These are phyloP conservation scores for Drosophila serrata DNA, from an alignment of 1,140 invertebrate species.

Conservation along the genomic window DNA sequence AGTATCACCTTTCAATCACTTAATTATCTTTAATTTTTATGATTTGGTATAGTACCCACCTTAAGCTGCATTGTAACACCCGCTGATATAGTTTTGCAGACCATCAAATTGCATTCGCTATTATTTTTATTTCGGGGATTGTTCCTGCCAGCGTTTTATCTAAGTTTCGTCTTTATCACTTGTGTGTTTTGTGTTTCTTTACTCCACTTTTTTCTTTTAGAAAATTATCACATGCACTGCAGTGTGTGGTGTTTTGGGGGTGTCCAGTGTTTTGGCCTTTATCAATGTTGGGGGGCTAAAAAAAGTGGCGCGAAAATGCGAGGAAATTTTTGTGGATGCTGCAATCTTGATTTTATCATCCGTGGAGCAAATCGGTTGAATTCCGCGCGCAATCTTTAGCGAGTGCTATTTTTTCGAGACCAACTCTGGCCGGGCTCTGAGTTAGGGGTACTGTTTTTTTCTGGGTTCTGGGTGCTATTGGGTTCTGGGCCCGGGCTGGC, in stretches of 20 bases:
- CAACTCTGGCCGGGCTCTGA: slow-evolving; percentile 40
- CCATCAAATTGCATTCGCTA: slow-evolving; percentile 56
- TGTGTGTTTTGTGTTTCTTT: slow-evolving; percentile 38
- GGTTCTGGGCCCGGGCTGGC: slow-evolving; percentile 17
- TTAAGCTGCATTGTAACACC: slow-evolving; percentile 73
- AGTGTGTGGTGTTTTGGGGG: slow-evolving; percentile 3
- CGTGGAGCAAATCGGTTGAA: slow-evolving; percentile 45
- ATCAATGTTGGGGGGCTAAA: slow-evolving; percentile 23
- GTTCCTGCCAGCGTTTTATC: slow-evolving; percentile 56
- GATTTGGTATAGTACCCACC: slow-evolving; percentile 41
- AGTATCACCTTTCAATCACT: background rate
- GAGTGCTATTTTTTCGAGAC: slow-evolving; percentile 71
- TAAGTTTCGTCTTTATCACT: slow-evolving; percentile 69
- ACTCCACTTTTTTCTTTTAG: slow-evolving; percentile 37
- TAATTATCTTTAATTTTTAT: background rate
- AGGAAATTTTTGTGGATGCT: background rate
- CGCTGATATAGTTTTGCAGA: slow-evolving; percentile 64
- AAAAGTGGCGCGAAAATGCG: slow-evolving; percentile 31
- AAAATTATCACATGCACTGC: slow-evolving; percentile 71
- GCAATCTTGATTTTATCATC: slow-evolving; percentile 29
- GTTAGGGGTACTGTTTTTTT: slow-evolving; percentile 5
- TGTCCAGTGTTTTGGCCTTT: slow-evolving; percentile 31
- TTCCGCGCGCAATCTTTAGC: slow-evolving; percentile 30
- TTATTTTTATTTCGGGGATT: slow-evolving; percentile 23
- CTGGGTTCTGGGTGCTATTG: slow-evolving; percentile 16